These are phyloP conservation scores for Digitonthophagus gazella DNA, from an alignment of 2,888 invertebrate genomes.

Conservation along the genomic window DNA sequence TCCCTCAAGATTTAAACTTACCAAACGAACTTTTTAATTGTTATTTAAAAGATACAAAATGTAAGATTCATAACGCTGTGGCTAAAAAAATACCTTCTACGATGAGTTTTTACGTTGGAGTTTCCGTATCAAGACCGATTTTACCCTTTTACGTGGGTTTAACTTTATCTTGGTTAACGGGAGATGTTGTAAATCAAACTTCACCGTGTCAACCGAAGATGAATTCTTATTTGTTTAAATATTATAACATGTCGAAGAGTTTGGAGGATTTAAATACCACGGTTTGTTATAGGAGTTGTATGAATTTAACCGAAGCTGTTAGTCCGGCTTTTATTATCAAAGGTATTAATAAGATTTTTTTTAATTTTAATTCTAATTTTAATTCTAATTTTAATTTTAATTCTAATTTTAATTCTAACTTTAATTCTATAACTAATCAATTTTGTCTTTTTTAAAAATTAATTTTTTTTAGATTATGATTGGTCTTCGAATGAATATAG, in stretches of 20 bases:
- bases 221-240: slow-evolving; percentile 43
- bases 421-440: slow-evolving; percentile 1
- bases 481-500: slow-evolving; percentile 75
- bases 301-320: slow-evolving; percentile 70
- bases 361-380: no score
- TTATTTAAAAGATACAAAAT: slow-evolving; percentile 70
- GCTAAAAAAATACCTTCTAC: slow-evolving; percentile 43
- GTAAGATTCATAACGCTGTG: slow-evolving; percentile 63
- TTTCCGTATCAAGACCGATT: slow-evolving; percentile 53
- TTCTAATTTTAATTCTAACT: no score
- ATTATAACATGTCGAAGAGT: slow-evolving; percentile 62
- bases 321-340: slow-evolving; percentile 81
- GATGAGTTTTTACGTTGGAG: slow-evolving; percentile 62
- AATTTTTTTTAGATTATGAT: slow-evolving; percentile 63
- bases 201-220: slow-evolving; percentile 48
- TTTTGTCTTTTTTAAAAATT: neutral
- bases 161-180: slow-evolving; percentile 63
- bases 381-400: no score
- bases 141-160: slow-evolving; percentile 61
- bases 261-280: slow-evolving; percentile 56
- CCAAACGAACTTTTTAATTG: slow-evolving; percentile 74
- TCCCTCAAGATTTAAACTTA: slow-evolving; percentile 35
- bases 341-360: slow-evolving; percentile 51
- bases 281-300: slow-evolving; percentile 70
- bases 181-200: slow-evolving; percentile 46